Percentiles rank a stretch among this genome's conserved stretches.
phyloP scores from a whole-genome alignment of 2,797 vertebrate genomes.

The Enteromius viviparus region DNA sequence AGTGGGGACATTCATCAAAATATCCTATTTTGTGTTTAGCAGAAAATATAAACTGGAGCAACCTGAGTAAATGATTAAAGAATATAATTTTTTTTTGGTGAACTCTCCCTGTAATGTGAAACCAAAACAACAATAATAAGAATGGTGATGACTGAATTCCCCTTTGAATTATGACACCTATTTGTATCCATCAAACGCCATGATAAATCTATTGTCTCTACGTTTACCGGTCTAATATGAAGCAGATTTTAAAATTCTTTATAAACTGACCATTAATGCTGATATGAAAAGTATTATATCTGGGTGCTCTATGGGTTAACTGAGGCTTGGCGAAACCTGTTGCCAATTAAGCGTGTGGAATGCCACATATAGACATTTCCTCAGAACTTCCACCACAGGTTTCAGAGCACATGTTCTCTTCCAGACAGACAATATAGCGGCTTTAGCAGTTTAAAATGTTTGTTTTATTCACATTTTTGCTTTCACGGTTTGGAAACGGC shows the following conservation, averaged over 20 bases:
- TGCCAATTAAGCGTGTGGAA: constrained; percentile 85
- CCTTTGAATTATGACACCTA: neutral
- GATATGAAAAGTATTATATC: neutral
- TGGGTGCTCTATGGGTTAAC: constrained; percentile 53
- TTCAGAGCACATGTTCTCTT: constrained; percentile 60
- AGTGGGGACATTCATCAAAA: neutral
- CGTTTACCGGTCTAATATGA: neutral
- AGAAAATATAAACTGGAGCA: neutral
- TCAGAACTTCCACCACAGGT: constrained; percentile 62
- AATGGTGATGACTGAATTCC: neutral
- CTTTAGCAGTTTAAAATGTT: constrained; percentile 19
- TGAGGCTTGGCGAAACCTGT: constrained; percentile 83
- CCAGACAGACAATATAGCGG: constrained; percentile 32
- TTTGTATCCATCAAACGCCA: neutral
- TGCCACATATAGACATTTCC: constrained; percentile 77
- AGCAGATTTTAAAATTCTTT: neutral
- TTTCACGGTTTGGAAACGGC: neutral
- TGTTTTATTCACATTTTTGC: constrained; percentile 14
- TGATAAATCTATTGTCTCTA: neutral
- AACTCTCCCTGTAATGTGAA: neutral
- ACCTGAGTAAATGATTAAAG: neutral
- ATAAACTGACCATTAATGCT: neutral
- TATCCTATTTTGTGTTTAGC: neutral
- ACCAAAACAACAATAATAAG: neutral
- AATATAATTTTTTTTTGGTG: neutral